These are phyloP conservation scores for Dryoscopus gambensis DNA, from an alignment of 2,113 vertebrate species.

Conservation along the genomic window DNA sequence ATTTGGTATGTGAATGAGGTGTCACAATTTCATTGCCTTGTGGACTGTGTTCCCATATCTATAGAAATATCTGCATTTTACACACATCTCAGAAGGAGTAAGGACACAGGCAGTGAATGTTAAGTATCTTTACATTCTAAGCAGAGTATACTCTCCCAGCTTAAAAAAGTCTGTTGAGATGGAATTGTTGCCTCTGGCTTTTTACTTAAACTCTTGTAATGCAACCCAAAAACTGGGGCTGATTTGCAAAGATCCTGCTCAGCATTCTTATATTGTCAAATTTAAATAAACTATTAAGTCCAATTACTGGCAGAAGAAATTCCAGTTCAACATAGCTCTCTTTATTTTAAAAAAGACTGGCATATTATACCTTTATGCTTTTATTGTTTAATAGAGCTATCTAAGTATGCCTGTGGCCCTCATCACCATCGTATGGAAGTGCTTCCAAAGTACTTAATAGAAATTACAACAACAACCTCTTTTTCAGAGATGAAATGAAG, in stretches of 20 bases:
- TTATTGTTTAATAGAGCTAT: conserved; percentile 10
- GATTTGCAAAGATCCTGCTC: neutral
- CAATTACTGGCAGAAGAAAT: neutral
- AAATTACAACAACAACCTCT: conserved; percentile 34
- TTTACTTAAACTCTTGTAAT: neutral
- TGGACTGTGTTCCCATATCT: neutral
- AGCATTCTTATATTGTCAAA: neutral
- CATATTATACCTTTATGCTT: neutral
- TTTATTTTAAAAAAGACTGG: neutral
- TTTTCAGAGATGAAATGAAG: conserved; percentile 13
- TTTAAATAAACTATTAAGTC: neutral
- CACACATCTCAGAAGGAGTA: neutral
- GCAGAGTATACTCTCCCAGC: neutral
- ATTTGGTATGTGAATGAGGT: neutral
- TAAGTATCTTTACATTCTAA: neutral
- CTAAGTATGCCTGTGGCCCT: neutral
- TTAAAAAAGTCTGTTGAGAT: neutral
- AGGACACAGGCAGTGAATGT: neutral
- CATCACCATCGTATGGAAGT: neutral
- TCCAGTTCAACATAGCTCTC: neutral
- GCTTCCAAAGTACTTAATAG: neutral
- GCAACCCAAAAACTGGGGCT: neutral
- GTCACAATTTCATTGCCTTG: neutral
- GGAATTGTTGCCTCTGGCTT: neutral
- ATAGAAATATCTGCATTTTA: conserved; percentile 18